Evolutionary conservation across 2,113 vertebrate species (phyloP).

Genomic region (Cromileptes altivelis): DNA sequence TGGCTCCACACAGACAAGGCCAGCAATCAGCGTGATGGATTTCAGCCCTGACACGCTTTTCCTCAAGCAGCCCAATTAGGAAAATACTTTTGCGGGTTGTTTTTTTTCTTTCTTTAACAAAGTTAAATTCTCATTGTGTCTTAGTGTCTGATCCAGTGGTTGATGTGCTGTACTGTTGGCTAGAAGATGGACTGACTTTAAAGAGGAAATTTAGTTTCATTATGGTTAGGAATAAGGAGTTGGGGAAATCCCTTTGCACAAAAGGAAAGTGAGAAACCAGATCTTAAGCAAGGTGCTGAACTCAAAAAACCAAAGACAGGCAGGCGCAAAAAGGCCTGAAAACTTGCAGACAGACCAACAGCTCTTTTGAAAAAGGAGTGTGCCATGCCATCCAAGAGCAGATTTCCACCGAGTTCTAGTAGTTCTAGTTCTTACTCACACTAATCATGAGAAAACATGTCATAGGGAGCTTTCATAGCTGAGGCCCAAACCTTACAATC

Average conservation of each 20-base stretch:
- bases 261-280: slow-evolving; percentile 65
- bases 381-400: slow-evolving; percentile 15
- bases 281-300: slow-evolving; percentile 52
- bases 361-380: slow-evolving; percentile 31
- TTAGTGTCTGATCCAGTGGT: slow-evolving; percentile 20
- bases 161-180: slow-evolving; percentile 6
- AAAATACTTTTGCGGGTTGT: slow-evolving; percentile 58
- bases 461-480: slow-evolving; percentile 29
- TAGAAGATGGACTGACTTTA: slow-evolving; percentile 57
- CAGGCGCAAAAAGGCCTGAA: slow-evolving; percentile 31
- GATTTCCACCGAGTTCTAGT: too few relatives aligned
- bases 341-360: slow-evolving; percentile 21
- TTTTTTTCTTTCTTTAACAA: slow-evolving; percentile 39
- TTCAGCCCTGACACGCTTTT: slow-evolving; percentile 72
- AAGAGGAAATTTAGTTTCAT: slow-evolving; percentile 67
- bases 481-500: slow-evolving; percentile 42
- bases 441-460: slow-evolving; percentile 51
- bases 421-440: slow-evolving; percentile 13
- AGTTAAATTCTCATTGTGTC: slow-evolving; percentile 52
- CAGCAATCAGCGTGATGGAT: slow-evolving; percentile 80
- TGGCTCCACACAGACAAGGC: slow-evolving; percentile 68
- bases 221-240: slow-evolving; percentile 49
- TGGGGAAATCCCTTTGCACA: slow-evolving; percentile 63
- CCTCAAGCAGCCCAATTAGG: slow-evolving; percentile 73
- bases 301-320: slow-evolving; percentile 49